These are phyloP conservation scores for Phalacrocorax pelagicus DNA, from an alignment of 2,113 vertebrate species.

Conservation along the genomic window DNA sequence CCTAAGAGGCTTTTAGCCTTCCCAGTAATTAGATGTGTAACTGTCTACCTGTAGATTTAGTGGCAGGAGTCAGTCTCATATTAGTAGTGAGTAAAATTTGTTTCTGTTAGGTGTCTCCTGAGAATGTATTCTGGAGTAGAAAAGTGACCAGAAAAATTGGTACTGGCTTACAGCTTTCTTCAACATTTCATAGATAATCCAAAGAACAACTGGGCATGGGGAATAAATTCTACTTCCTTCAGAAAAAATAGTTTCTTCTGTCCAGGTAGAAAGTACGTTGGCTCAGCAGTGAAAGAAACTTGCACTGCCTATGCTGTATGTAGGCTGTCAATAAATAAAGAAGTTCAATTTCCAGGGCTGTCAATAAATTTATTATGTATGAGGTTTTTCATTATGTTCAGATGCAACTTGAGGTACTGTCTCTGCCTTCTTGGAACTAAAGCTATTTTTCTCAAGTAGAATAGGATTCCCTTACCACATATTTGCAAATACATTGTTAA, in stretches of 20 bases:
- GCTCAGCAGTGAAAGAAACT: background rate
- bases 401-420: constrained; percentile 36
- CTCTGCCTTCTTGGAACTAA: constrained; percentile 21
- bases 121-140: background rate
- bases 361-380: constrained; percentile 63
- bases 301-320: background rate
- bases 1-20: background rate
- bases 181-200: background rate
- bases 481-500: constrained; percentile 50
- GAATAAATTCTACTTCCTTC: background rate
- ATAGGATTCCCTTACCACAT: background rate
- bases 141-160: background rate
- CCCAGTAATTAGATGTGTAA: background rate
- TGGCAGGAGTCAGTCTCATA: background rate
- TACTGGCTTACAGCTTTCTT: background rate
- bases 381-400: constrained; percentile 70
- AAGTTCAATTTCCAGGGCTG: background rate
- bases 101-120: background rate
- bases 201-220: background rate
- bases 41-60: background rate
- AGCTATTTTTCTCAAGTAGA: background rate
- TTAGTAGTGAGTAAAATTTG: background rate
- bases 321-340: constrained; percentile 61
- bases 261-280: background rate
- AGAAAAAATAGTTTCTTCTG: background rate